A percentile compares a stretch with the other conserved stretches of the same genome.
These are phyloP conservation scores for Lipotes vexillifer DNA, from an alignment of 2,113 vertebrate genomes.

Conservation along the genomic window DNA sequence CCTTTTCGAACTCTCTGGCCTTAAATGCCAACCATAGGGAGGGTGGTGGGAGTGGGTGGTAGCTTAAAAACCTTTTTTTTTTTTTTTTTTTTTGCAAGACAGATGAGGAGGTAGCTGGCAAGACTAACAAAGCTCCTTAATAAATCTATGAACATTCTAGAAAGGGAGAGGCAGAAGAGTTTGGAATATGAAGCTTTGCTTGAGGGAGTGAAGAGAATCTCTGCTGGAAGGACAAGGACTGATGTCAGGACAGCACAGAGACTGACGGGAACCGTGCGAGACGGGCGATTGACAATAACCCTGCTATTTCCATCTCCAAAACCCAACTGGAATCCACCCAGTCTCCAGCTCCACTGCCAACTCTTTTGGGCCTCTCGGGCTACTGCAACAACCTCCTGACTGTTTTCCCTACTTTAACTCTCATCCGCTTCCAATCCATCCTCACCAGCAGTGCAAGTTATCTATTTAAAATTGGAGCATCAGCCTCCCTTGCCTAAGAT, in stretches of 20 bases:
- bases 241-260: neutral
- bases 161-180: neutral
- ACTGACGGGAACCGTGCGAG: neutral
- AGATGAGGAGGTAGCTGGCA: neutral
- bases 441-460: neutral
- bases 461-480: neutral
- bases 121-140: constrained; percentile 34
- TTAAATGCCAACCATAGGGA: constrained; percentile 59
- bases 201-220: neutral
- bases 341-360: neutral
- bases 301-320: neutral
- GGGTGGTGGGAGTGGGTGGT: neutral
- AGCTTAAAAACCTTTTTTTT: neutral
- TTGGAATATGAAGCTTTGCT: neutral
- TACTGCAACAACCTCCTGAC: neutral
- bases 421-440: neutral
- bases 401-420: neutral
- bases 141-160: neutral
- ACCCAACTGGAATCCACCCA: neutral
- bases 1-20: constrained; percentile 75
- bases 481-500: neutral
- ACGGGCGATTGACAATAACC: neutral
- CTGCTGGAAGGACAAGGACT: neutral
- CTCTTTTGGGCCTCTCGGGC: neutral
- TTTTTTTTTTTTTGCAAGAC: constrained; percentile 1